These are phyloP conservation scores for Wiebesia pumilae DNA, from an alignment of 1,140 invertebrate genomes.

Conservation along the genomic window DNA sequence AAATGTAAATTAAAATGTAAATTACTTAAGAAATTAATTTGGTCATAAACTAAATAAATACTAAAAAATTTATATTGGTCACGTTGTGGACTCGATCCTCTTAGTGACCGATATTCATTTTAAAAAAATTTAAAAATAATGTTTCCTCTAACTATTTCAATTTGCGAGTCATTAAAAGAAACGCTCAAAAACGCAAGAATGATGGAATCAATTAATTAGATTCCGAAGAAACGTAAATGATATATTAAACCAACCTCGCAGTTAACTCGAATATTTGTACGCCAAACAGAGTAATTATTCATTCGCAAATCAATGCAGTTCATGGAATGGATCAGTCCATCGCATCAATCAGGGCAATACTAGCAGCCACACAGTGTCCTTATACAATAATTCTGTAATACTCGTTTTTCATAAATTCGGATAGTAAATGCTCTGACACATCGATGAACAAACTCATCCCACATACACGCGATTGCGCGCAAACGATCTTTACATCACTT, in stretches of 20 bases:
- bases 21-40: background rate
- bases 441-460: background rate
- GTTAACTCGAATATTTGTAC: background rate
- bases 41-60: background rate
- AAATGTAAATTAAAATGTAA: background rate
- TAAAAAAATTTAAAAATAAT: background rate
- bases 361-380: background rate
- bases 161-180: background rate
- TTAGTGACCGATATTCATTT: background rate
- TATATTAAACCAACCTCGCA: background rate
- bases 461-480: no score
- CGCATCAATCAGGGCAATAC: background rate
- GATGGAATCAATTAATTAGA: background rate
- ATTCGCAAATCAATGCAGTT: background rate
- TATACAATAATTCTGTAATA: constrained; percentile 11
- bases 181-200: background rate
- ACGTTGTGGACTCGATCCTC: background rate
- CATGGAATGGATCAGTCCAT: background rate
- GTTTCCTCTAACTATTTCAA: background rate
- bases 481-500: background rate
- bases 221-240: background rate
- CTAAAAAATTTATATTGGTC: background rate
- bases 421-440: background rate
- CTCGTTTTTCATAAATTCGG: constrained; percentile 41
- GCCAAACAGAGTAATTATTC: background rate